These are phyloP conservation scores for Grammomys dolichurus DNA, from an alignment of 2,113 vertebrate species.

Conservation along the genomic window DNA sequence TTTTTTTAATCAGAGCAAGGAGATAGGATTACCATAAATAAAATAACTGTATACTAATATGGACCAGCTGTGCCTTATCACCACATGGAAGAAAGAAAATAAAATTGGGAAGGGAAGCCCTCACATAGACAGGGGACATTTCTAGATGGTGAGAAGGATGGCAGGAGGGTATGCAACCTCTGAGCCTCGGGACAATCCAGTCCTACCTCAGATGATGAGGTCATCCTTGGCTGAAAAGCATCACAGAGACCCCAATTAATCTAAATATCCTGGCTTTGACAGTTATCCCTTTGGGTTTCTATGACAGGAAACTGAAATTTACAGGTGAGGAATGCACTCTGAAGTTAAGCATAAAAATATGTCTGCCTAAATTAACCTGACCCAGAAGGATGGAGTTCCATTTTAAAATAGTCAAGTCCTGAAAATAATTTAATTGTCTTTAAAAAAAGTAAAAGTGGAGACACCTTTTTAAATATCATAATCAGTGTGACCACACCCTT, in stretches of 20 bases:
- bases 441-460: conserved; percentile 40
- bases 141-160: background rate
- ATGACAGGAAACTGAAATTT: conserved; percentile 66
- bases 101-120: conserved; percentile 38
- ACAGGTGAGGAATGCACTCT: conserved; percentile 62
- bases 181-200: conserved; percentile 10
- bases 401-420: conserved; percentile 80
- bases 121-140: conserved; percentile 34
- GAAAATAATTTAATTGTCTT: conserved; percentile 75
- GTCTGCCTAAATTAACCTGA: conserved; percentile 79
- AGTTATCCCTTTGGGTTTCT: conserved; percentile 58
- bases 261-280: conserved; percentile 69
- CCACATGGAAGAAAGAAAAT: conserved; percentile 54
- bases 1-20: conserved; percentile 66
- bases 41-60: conserved; percentile 48
- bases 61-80: conserved; percentile 55
- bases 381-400: conserved; percentile 77
- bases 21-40: conserved; percentile 53
- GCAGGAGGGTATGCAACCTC: background rate
- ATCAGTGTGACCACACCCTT: conserved; percentile 77
- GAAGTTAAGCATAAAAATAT: conserved; percentile 80
- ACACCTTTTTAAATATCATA: conserved; percentile 77
- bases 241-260: conserved; percentile 55
- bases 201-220: conserved; percentile 33
- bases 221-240: conserved; percentile 54